Evolutionary conservation across 64 coral and sea anemone species (phyloP).

Genomic region (Astreopora myriophthalma): DNA sequence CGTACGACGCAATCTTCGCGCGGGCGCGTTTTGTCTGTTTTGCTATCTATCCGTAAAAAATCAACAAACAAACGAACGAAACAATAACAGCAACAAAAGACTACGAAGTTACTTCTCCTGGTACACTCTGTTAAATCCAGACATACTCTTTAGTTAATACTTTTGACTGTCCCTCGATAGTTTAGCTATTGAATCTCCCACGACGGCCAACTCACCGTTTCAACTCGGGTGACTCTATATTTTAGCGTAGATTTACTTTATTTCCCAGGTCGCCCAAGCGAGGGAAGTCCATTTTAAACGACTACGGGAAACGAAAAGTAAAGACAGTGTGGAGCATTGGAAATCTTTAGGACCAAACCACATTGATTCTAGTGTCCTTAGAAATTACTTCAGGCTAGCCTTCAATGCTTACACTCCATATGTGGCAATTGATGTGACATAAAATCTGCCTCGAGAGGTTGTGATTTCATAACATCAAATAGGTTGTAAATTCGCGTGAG

Average conservation of each 20-base stretch:
- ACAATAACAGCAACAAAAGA: too few species aligned
- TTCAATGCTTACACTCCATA: conserved; percentile 89
- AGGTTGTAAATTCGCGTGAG: not conserved
- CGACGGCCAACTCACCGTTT: too few species aligned
- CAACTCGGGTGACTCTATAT: too few species aligned
- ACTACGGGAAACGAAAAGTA: conserved; percentile 67
- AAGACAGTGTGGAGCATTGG: conserved; percentile 83
- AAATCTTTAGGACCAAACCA: conserved; percentile 49
- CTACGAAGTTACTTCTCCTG: too few species aligned
- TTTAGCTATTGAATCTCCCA: too few species aligned
- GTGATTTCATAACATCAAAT: not conserved
- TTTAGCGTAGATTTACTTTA: not conserved
- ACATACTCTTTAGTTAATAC: too few species aligned
- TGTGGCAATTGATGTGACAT: conserved; percentile 29
- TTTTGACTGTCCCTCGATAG: too few species aligned
- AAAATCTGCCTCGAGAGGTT: not conserved
- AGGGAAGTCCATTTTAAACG: conserved; percentile 77
- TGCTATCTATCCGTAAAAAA: too few species aligned
- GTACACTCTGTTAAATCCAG: too few species aligned
- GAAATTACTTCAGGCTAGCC: conserved; percentile 79
- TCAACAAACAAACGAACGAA: too few species aligned
- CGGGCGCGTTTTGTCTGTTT: too few species aligned
- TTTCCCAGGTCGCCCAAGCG: conserved; percentile 72
- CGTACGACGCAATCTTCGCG: too few species aligned
- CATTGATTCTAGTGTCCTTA: conserved; percentile 74